Base-by-base conservation (phyloP, 2,797 vertebrate genomes). In the Pipistrellus nathusii region DNA sequence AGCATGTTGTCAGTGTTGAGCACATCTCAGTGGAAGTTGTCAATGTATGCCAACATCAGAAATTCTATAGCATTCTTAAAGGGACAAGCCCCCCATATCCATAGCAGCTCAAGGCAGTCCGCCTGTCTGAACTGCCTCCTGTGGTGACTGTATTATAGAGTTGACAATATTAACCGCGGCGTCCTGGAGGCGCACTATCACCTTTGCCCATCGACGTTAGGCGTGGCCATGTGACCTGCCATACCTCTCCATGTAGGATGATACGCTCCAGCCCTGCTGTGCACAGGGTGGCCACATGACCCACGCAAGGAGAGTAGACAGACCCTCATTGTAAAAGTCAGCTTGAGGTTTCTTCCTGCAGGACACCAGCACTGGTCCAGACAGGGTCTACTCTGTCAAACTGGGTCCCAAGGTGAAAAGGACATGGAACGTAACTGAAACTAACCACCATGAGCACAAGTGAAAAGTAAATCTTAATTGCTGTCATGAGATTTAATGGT, bases 171-270 rank as follows among this genome's bases (percentile, higher is more conserved):
- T 88, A 11, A 66, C 35, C 13, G 51, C 25, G 7, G 1, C 25
- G 46, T 78, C 32, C 20, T 71, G 3, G 23, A 18, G 51, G 13
- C 0, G 0, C 25, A 12, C 41, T 46, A 32, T 46, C 4, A 0
- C 7, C 66, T 41, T 35, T 46, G 64, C 44, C 23, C 66, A 30
- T 3, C 64, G 75, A 23, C 44, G 27, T 27, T 23, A 38, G 57
- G 57, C 6, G 66, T 35, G 38, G 69, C 38, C 53, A 66, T 9
- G 18, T 46, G 59, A 68, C 48, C 69, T 5, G 66, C 35, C 51
- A n/a, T 10, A 71, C 9, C 15, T 21, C 30, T 55, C 14, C 25
- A 46, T 4, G 18, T 23, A 51, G 76, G 66, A 38, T 64, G 44
- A 35, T 23, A 73, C 3, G 7, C 23, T 20, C 30, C 5, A 23